Base-by-base conservation (phyloP, 1,140 invertebrate species). In the Temnothorax longispinosus region DNA sequence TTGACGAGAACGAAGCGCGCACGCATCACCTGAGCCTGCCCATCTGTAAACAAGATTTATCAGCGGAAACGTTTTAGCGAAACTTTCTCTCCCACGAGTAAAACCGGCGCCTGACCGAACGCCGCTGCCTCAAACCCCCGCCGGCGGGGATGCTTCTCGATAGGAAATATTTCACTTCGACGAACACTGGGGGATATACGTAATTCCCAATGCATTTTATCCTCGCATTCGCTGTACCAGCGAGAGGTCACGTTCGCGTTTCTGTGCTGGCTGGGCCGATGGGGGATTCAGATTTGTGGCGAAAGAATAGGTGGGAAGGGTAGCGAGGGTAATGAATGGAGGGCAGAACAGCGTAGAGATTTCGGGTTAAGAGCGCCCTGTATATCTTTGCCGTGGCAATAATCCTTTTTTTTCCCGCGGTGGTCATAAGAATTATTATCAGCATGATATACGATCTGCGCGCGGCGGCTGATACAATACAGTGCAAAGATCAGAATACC, bases 31-130 rank as follows among this genome's bases (percentile, higher is more conserved):
- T 93, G 92, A 93, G 88, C 89, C 88, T 92, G 92, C 92, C 92
- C 91, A 93, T 93, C 92, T 91, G 92, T 93, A 94, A 94, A 93
- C 92, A 92, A 93, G 92, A 94, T 93, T 94, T 94, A 94, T 93
- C 87, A 88, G 87, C 87, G 86, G 91, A 91, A 94, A 93, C 93
- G 90, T 94, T 94, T 94, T 92, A 93, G 91, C 88, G 85, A 93
- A 94, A 94, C 88, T 94, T 93, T 90, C 69, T 75, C 75, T 94
- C 93, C 92, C 93, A 85, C 56, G 92, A 88, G 93, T 88, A 92
- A 92, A 92, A 85, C 91, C 84, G 60, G 65, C 85, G 69, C 74
- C 91, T 91, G 90, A 88, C 91, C 91, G 88, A 88, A 75, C 75
- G 87, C 78, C 74, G 72, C 67, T 89, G 75, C 90, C 85, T 64